Evolutionary conservation across 2,797 vertebrate species (phyloP).

Genomic region (Argya squamiceps): DNA sequence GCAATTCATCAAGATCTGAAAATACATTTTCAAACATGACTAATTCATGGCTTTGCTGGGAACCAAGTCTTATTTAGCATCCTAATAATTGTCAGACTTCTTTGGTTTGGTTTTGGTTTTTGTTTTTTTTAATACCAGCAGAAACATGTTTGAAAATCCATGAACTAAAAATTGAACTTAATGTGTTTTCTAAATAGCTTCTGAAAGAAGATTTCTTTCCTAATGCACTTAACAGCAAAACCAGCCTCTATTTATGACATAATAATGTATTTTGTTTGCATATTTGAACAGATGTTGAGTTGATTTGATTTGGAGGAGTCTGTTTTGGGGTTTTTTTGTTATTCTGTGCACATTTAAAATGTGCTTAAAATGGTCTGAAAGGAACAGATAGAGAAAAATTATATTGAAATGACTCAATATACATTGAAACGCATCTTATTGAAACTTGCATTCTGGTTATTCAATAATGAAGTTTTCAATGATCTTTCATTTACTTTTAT

Average conservation of each 20-base stretch:
- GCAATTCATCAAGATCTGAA: constrained; percentile 45
- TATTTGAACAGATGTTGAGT: constrained; percentile 1
- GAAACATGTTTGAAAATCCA: constrained; percentile 23
- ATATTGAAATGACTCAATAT: neutral
- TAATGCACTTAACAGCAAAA: neutral
- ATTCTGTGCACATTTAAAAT: neutral
- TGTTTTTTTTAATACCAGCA: neutral
- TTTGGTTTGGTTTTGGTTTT: neutral
- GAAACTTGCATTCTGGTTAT: neutral
- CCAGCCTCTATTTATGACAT: neutral
- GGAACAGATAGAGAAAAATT: neutral
- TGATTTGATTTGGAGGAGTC: constrained; percentile 1
- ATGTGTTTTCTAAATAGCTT: constrained; percentile 21
- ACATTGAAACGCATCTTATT: neutral
- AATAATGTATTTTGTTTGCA: neutral
- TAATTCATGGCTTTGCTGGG: constrained; percentile 27
- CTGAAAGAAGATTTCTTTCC: constrained; percentile 16
- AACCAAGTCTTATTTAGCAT: neutral
- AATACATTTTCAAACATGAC: constrained; percentile 22
- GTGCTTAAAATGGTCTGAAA: neutral
- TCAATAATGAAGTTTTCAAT: constrained; percentile 23
- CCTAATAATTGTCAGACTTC: neutral
- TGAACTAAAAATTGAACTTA: neutral
- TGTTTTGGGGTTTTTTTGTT: neutral
- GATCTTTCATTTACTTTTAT: neutral